Conservation (phyloP, 1,140 invertebrate genomes). For the Drosophila carrolli region DNA sequence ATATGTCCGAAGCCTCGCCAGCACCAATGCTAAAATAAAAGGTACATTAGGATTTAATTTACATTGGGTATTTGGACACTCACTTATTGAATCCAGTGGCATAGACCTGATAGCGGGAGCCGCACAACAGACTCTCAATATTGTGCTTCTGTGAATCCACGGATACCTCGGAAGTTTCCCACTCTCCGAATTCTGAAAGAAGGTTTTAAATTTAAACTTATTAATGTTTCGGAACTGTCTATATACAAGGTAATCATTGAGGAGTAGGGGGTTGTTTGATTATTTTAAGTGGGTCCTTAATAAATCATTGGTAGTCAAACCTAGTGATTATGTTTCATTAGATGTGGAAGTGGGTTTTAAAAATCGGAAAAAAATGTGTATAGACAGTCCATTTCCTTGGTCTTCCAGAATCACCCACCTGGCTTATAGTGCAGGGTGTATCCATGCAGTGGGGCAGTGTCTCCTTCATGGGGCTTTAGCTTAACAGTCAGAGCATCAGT, state of each 20-base stretch:
- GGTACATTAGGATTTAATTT: not conserved
- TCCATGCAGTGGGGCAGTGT: slow-evolving; percentile 91
- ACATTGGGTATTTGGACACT: slow-evolving; percentile 18
- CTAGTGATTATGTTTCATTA: no score
- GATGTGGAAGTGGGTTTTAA: no score
- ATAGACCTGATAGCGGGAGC: slow-evolving; percentile 95
- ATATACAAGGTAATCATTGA: no score
- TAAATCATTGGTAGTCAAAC: no score
- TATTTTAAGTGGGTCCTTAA: no score
- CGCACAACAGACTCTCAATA: slow-evolving; percentile 94
- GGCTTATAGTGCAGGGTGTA: slow-evolving; percentile 97
- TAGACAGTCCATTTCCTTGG: no score
- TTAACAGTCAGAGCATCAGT: slow-evolving; percentile 93
- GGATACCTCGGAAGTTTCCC: slow-evolving; percentile 92
- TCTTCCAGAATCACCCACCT: slow-evolving; percentile 34
- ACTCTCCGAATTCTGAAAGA: slow-evolving; percentile 92
- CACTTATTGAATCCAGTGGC: slow-evolving; percentile 96
- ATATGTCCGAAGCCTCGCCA: slow-evolving; percentile 93
- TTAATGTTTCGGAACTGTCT: no score
- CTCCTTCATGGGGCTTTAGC: slow-evolving; percentile 90
- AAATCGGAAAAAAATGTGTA: no score
- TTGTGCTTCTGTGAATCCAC: slow-evolving; percentile 93
- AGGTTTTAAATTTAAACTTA: not conserved
- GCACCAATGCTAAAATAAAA: slow-evolving; percentile 90
- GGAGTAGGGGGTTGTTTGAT: no score